Evolutionary conservation across 2,888 invertebrate species (phyloP), one percentile per base, ranked within the genome.

Genomic region (Dicyrtoma fusca): DNA sequence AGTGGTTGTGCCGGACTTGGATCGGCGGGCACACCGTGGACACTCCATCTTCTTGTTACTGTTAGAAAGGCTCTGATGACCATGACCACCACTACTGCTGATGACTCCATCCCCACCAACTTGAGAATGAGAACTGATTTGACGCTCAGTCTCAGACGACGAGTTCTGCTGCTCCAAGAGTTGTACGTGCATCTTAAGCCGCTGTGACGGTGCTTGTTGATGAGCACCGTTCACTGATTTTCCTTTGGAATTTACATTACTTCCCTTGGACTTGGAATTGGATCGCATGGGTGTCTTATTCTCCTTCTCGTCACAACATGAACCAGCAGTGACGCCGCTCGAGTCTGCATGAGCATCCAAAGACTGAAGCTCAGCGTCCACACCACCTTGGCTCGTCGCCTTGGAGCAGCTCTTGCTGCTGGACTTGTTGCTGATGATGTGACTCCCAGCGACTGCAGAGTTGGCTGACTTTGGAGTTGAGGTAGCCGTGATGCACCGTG

Each of bases 291-390:
- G 79, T 23, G 77, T 80, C 69, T 79, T 77, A 71, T 80, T 80
- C 63, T 80, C 79, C 53, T 79, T 79, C 69, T 80, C 79, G 49
- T 79, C 78, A 44, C 75, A 75, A 63, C n/a, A n/a, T n/a, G 72
- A 74, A 61, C 71, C 74, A 59, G 70, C 74, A 57, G 65, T 71
- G 14, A 69, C 69, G 21, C 53, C 21, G 19, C 21, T 13, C 57
- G 34, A 72, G 64, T 21, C 73, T 69, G 55, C 53, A 64, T 34
- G n/a, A n/a, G n/a, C n/a, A n/a, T n/a, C n/a, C n/a, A n/a, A n/a
- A n/a, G n/a, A n/a, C n/a, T n/a, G n/a, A n/a, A n/a, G n/a, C n/a
- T n/a, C n/a, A n/a, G n/a, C n/a, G n/a, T n/a, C n/a, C n/a, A n/a
- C n/a, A n/a, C n/a, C n/a, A n/a, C n/a, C n/a, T n/a, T n/a, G n/a